These are phyloP conservation scores for Hypomesus transpacificus DNA, from an alignment of 2,113 vertebrate species.

Conservation along the genomic window DNA sequence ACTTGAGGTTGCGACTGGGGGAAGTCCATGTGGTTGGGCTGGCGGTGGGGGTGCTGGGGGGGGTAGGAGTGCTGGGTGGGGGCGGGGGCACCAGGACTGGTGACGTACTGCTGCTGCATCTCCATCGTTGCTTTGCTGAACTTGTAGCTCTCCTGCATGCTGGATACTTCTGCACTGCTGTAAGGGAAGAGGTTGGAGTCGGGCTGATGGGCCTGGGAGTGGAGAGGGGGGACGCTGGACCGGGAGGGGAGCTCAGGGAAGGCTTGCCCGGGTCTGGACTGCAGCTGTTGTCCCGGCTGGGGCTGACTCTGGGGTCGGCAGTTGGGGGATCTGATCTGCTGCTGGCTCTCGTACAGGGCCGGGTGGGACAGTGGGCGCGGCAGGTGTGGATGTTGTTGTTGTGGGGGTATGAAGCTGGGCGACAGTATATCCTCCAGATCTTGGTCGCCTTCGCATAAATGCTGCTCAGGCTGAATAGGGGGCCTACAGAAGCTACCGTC, in stretches of 20 bases:
- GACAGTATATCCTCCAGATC: constrained; percentile 73
- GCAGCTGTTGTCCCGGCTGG: constrained; percentile 64
- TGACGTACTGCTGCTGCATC: constrained; percentile 70
- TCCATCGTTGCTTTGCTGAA: constrained; percentile 50
- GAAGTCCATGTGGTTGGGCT: constrained; percentile 56
- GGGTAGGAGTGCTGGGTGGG: constrained; percentile 67
- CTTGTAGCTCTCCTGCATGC: constrained; percentile 38
- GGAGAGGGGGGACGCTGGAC: constrained; percentile 18
- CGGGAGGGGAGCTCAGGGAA: no score
- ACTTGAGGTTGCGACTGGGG: constrained; percentile 67
- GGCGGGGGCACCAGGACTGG: constrained; percentile 68
- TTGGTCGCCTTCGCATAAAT: constrained; percentile 71
- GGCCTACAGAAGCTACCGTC: constrained; percentile 60
- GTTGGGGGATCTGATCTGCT: constrained; percentile 51
- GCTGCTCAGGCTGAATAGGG: constrained; percentile 69
- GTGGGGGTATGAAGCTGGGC: constrained; percentile 62
- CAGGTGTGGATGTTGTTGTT: constrained; percentile 54
- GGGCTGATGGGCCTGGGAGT: constrained; percentile 57
- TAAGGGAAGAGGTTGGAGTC: constrained; percentile 60
- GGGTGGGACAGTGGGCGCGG: constrained; percentile 69
- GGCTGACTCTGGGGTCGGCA: constrained; percentile 62
- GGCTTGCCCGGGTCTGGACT: constrained; percentile 2
- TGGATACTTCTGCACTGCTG: constrained; percentile 55
- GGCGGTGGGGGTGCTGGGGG: constrained; percentile 58
- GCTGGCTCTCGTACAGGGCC: constrained; percentile 64